These are phyloP conservation scores for Ectropis grisescens DNA, from an alignment of 1,140 invertebrate genomes.

Conservation along the genomic window DNA sequence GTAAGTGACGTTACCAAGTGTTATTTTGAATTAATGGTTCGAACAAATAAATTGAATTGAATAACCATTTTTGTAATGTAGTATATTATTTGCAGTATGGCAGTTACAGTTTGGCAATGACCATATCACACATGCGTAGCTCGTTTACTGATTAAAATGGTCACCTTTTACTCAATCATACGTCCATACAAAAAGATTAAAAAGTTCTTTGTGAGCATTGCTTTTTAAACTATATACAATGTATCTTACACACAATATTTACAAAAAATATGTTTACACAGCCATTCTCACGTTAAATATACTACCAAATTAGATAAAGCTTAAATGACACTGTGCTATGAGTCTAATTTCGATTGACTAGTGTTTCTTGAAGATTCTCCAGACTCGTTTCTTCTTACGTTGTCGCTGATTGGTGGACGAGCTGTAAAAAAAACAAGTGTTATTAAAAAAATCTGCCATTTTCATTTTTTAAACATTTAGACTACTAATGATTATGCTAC, in stretches of 20 bases:
- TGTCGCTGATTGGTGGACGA: slow-evolving; percentile 37
- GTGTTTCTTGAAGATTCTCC: slow-evolving; percentile 39
- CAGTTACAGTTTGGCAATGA: too few relatives aligned
- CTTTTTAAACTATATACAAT: slow-evolving; percentile 1
- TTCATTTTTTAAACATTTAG: slow-evolving; percentile 3
- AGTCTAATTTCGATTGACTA: slow-evolving; percentile 54
- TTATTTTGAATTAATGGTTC: too few relatives aligned
- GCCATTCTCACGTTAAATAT: slow-evolving; percentile 2
- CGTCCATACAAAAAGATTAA: neutral
- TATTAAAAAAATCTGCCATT: slow-evolving; percentile 5
- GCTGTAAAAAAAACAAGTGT: slow-evolving; percentile 24
- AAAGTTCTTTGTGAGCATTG: neutral
- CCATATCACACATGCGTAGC: too few relatives aligned
- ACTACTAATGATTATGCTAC: too few relatives aligned
- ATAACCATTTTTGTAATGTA: too few relatives aligned
- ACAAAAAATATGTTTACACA: neutral
- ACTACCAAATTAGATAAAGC: too few relatives aligned
- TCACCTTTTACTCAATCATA: slow-evolving; percentile 3
- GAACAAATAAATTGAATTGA: too few relatives aligned
- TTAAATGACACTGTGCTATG: slow-evolving; percentile 23
- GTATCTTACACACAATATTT: neutral
- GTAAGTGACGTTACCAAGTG: too few relatives aligned
- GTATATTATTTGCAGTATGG: too few relatives aligned
- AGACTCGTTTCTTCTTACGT: slow-evolving; percentile 24
- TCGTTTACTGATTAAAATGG: too few relatives aligned